Evolutionary conservation across 2,888 invertebrate species (phyloP).

Genomic region (Drosophila neonasuta): DNA sequence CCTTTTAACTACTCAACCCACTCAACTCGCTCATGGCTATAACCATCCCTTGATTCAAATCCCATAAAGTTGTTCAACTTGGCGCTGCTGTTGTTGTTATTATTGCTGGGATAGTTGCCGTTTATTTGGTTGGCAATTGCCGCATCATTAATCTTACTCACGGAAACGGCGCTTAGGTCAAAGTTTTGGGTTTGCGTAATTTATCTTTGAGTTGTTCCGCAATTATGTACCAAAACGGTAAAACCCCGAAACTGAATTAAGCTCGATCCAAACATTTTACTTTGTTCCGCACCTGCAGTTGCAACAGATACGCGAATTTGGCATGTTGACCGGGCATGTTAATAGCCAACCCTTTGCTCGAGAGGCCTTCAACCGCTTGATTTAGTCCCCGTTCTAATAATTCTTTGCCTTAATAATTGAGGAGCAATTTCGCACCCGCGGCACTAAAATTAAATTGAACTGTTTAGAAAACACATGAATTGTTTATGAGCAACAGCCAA

Average conservation of each 20-base stretch:
- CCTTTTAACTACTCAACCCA: constrained; percentile 26
- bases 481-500: constrained; percentile 66
- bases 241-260: constrained; percentile 43
- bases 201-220: constrained; percentile 74
- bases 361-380: constrained; percentile 7
- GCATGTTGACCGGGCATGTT: constrained; percentile 9
- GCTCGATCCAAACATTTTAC: background rate
- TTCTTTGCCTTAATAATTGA: constrained; percentile 72
- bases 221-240: constrained; percentile 68
- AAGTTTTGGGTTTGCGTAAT: constrained; percentile 78
- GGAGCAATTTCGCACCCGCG: constrained; percentile 75
- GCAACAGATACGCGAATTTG: background rate
- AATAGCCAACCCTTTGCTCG: constrained; percentile 16
- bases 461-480: constrained; percentile 78
- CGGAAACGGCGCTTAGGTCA: constrained; percentile 78
- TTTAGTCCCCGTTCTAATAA: constrained; percentile 59
- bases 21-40: background rate
- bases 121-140: constrained; percentile 69
- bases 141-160: constrained; percentile 76
- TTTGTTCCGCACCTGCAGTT: background rate
- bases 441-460: constrained; percentile 79
- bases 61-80: constrained; percentile 68
- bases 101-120: constrained; percentile 62
- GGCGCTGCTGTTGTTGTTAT: constrained; percentile 31
- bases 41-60: constrained; percentile 60